A percentile compares a stretch with the other conserved stretches of the same genome.
phyloP scores from a whole-genome alignment of 2,113 vertebrate species.

The Myocastor coypus region DNA sequence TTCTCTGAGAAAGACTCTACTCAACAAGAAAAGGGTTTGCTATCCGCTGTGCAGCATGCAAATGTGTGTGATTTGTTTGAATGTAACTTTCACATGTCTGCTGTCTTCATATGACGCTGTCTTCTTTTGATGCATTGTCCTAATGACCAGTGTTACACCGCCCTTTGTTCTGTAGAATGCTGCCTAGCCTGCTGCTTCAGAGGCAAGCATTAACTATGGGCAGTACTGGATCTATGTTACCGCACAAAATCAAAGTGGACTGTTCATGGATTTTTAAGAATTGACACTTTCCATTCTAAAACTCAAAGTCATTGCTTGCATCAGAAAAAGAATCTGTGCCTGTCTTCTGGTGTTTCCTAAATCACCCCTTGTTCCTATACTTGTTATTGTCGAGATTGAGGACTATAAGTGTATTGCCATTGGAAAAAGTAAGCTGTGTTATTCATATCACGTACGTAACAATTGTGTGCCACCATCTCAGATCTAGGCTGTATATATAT shows the following conservation, averaged over 20 bases:
- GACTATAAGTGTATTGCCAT: constrained; percentile 74
- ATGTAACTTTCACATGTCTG: constrained; percentile 63
- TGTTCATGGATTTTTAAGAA: background rate
- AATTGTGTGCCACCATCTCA: background rate
- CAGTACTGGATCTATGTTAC: background rate
- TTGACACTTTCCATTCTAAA: background rate
- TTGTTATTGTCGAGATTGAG: constrained; percentile 58
- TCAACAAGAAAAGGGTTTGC: constrained; percentile 86
- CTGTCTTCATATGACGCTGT: constrained; percentile 41
- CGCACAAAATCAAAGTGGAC: background rate
- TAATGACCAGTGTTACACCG: background rate
- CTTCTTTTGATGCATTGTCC: constrained; percentile 84
- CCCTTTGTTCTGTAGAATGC: background rate
- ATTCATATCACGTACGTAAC: background rate
- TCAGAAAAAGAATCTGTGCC: constrained; percentile 83
- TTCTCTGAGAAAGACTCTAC: constrained; percentile 82
- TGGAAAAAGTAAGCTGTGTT: background rate
- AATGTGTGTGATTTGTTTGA: constrained; percentile 72
- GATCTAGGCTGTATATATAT: background rate
- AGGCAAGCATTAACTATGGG: background rate
- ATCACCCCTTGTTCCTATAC: background rate
- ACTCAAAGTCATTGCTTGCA: constrained; percentile 67
- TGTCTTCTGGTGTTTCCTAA: constrained; percentile 69
- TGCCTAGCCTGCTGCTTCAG: background rate
- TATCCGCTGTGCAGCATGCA: constrained; percentile 83